Conservation (phyloP, 2,797 vertebrate genomes). For the Podargus strigoides region DNA sequence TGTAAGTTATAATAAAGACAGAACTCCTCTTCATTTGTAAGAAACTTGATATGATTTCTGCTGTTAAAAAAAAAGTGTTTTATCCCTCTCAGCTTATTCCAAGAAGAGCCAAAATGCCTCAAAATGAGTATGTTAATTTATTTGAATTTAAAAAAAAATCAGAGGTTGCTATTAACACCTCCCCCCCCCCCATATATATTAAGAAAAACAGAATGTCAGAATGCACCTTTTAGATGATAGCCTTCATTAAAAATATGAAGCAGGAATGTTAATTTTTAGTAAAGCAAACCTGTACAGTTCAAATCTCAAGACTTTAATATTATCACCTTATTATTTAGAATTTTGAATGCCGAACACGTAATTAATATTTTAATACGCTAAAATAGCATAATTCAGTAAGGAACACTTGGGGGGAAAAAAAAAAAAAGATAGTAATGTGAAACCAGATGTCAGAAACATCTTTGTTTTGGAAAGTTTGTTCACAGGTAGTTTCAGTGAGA, state of each 20-base stretch:
- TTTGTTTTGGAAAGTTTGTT: slow-evolving; percentile 60
- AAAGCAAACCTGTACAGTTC: neutral
- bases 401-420: neutral
- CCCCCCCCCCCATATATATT: neutral
- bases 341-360: neutral
- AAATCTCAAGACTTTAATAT: neutral
- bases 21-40: neutral
- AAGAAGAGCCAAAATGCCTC: neutral
- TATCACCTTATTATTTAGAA: neutral
- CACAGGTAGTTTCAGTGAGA: slow-evolving; percentile 66
- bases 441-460: slow-evolving; percentile 43
- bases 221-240: neutral
- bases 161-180: neutral
- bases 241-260: neutral
- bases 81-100: neutral
- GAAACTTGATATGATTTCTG: neutral
- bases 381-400: slow-evolving; percentile 25
- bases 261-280: neutral
- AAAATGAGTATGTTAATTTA: neutral
- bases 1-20: neutral
- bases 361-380: slow-evolving; percentile 10
- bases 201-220: neutral
- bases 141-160: neutral
- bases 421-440: neutral
- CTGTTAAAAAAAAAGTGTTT: neutral